Conservation (phyloP, 2,888 invertebrate species). For the Chirona hameri region DNA sequence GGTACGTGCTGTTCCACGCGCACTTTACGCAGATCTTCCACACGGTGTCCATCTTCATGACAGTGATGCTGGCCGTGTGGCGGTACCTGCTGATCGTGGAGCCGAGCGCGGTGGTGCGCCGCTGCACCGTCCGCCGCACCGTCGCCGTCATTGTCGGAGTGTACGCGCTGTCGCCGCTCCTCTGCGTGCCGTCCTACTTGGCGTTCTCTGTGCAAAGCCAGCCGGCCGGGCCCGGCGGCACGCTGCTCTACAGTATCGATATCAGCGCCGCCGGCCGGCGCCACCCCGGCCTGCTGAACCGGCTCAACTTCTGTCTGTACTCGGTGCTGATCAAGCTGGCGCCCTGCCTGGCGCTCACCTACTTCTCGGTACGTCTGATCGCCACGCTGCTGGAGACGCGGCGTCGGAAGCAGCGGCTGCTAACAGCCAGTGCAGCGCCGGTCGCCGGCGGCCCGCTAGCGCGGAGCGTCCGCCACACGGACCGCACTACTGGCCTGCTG, state of each 20-base stretch:
- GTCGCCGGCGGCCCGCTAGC: conserved; percentile 33
- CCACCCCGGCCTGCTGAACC: conserved; percentile 42
- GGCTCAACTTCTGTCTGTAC: conserved; percentile 83
- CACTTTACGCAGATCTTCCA: conserved; percentile 81
- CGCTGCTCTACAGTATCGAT: conserved; percentile 57
- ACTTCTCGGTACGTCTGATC: conserved; percentile 45
- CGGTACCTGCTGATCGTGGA: conserved; percentile 79
- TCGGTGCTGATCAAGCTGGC: conserved; percentile 87
- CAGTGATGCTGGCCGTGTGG: conserved; percentile 89
- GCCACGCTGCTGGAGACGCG: conserved; percentile 35
- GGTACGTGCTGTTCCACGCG: conserved; percentile 82
- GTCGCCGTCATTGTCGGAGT: conserved; percentile 71
- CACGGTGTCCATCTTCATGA: conserved; percentile 89
- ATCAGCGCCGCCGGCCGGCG: conserved; percentile 60
- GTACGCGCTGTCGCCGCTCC: conserved; percentile 74
- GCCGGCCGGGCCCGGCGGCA: neutral
- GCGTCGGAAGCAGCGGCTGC: conserved; percentile 14
- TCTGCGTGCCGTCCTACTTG: conserved; percentile 81
- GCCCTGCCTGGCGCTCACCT: conserved; percentile 81
- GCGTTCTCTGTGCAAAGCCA: conserved; percentile 61
- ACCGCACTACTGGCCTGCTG: conserved; percentile 40
- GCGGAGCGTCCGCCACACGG: conserved; percentile 37
- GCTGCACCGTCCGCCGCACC: conserved; percentile 77
- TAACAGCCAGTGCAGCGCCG: too few species aligned
- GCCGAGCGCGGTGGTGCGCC: conserved; percentile 73